Conservation (phyloP, 1,140 invertebrate species). For the Brachionus calyciflorus region DNA sequence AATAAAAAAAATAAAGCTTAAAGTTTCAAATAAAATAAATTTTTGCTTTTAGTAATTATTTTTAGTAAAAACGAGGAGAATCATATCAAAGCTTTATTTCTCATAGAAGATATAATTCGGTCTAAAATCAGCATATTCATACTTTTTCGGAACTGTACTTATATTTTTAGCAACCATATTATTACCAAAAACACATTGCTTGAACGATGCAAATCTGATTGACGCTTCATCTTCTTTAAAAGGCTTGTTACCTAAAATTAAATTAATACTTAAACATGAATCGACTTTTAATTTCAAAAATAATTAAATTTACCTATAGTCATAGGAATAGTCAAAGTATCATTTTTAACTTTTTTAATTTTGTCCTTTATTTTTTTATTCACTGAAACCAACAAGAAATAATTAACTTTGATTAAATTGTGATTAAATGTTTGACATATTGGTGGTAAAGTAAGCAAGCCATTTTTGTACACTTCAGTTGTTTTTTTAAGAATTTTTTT, state of each 20-base stretch:
- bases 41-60: not conserved
- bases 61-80: no score
- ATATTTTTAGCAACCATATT: not conserved
- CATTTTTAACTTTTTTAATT: conserved; percentile 19
- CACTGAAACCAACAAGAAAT: conserved; percentile 21
- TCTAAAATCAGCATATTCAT: conserved; percentile 34
- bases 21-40: no score
- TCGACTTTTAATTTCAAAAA: no score
- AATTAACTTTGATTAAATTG: conserved; percentile 38
- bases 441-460: not conserved
- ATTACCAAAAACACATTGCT: conserved; percentile 16
- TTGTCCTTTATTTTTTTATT: conserved; percentile 16
- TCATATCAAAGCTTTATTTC: no score
- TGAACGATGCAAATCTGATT: not conserved
- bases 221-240: conserved; percentile 13
- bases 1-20: no score
- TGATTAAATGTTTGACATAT: conserved; percentile 41
- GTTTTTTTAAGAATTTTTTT: conserved; percentile 17
- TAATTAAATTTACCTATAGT: conserved; percentile 12
- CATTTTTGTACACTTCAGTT: conserved; percentile 27
- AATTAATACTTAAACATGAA: not conserved
- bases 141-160: not conserved
- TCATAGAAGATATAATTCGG: conserved; percentile 14
- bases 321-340: conserved; percentile 12
- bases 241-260: conserved; percentile 1